Evolutionary conservation across 2,888 invertebrate species (phyloP), one percentile per base, ranked within the genome.

Genomic region (Dryobotodes eremita): DNA sequence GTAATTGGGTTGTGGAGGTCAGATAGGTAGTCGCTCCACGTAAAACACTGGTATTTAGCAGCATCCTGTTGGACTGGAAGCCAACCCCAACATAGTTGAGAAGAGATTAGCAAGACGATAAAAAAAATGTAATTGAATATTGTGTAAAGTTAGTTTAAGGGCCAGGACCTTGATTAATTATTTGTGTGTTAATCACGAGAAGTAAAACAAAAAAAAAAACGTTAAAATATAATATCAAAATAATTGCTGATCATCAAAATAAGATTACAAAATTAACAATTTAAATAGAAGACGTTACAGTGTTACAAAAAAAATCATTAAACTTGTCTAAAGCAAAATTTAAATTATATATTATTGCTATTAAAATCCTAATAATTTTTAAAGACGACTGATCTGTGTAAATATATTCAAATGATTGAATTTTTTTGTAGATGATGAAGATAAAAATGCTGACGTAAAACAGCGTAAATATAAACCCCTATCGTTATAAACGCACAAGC

Each of bases 171-270:
- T 36, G 31, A 36, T 3, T 36, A 36, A n/a, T n/a, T 36, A 36
- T 36, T 36, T 26, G 42, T 65, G 36, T 17, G 23, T 23, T 23
- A 8, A 53, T 2, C n/a, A 55, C 1, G 13, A 62, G 1, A 50
- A 64, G 3, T 36, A 26, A 71, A 69, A 69, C 46, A 13, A 62
- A n/a, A 13, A 2, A 42, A 42, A 42, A 42, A 69, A 72, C 7
- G 0, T 73, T 59, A 46, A 48, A 73, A 57, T 71, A 48, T 75
- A 75, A 79, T 71, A 69, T 71, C 62, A 82, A 82, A 71, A 64
- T 48, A 36, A 71, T 62, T n/a, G 7, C 46, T 20, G 1, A 17
- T 20, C 4, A 71, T 13, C 23, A n/a, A 23, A 55, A n/a, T 64
- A 48, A 48, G 0, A 55, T 48, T 26, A 77, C 7, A 48, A 76